Evolutionary conservation across 2,888 invertebrate genomes (phyloP).

Genomic region (Podabrus alpinus): DNA sequence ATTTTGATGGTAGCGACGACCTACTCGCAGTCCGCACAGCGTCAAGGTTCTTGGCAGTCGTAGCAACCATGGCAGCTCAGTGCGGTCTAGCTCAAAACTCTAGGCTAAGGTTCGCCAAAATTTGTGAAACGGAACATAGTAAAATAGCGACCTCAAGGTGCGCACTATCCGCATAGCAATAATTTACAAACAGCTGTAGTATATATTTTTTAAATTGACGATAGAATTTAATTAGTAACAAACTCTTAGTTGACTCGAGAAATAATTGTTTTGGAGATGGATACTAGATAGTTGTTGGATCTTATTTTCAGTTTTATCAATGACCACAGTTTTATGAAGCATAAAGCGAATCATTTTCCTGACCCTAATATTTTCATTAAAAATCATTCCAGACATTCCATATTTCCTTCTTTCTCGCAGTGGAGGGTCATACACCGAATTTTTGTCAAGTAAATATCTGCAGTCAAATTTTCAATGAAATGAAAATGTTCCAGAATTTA

Average conservation of each 20-base stretch:
- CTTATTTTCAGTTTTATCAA: neutral
- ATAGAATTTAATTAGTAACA: too few relatives aligned
- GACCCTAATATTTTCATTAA: neutral
- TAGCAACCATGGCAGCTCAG: too few relatives aligned
- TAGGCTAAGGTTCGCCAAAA: neutral
- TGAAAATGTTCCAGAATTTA: neutral
- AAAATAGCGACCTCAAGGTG: neutral
- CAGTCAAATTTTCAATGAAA: neutral
- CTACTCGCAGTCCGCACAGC: too few relatives aligned
- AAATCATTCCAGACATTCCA: neutral
- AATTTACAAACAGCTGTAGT: neutral
- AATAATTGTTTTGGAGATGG: neutral
- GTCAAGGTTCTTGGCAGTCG: too few relatives aligned
- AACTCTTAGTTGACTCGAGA: neutral
- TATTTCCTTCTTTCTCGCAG: neutral
- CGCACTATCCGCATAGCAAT: neutral
- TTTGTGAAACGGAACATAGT: neutral
- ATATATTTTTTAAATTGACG: neutral
- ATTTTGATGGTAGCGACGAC: too few relatives aligned
- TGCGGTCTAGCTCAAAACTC: neutral
- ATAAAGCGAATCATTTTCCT: neutral
- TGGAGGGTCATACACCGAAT: neutral
- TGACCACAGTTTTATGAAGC: neutral
- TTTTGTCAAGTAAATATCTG: neutral
- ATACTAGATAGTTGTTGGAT: neutral